Conservation (phyloP, 2,797 vertebrate species). For the Pseudochirops corinnae region DNA sequence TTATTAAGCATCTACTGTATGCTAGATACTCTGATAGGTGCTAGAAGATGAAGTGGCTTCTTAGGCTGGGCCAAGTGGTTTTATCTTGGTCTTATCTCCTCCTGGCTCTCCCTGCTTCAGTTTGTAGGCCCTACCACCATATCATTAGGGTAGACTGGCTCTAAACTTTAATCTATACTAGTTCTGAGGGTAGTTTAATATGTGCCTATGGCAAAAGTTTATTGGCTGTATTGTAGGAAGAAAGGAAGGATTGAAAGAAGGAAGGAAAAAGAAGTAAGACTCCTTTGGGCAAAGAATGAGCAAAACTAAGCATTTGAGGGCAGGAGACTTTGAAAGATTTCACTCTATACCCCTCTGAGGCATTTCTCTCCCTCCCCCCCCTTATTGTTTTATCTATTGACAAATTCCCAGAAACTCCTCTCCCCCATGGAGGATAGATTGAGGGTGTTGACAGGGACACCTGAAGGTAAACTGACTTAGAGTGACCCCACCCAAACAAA, state of each 20-base stretch:
- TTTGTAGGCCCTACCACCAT: not conserved
- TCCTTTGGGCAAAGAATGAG: not conserved
- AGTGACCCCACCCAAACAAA: not conserved
- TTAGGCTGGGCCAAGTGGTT: not conserved
- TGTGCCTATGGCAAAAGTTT: not conserved
- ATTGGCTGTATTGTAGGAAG: not conserved
- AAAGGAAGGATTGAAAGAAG: not conserved
- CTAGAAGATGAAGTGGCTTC: not conserved
- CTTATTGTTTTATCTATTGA: not conserved
- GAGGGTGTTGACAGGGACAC: not conserved
- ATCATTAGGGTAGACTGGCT: not conserved
- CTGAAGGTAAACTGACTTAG: not conserved
- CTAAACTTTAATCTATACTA: not conserved
- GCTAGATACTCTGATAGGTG: not conserved
- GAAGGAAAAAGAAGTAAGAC: not conserved
- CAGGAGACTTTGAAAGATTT: not conserved
- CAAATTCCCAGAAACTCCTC: not conserved
- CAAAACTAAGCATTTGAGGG: not conserved
- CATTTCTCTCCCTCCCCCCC: not conserved
- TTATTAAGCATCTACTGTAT: not conserved
- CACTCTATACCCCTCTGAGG: not conserved
- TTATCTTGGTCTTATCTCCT: not conserved
- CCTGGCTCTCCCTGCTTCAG: not conserved
- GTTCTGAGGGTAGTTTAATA: not conserved
- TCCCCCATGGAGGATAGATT: not conserved